Conservation (phyloP, 2,113 vertebrate genomes). For the Apodemus speciosus region DNA sequence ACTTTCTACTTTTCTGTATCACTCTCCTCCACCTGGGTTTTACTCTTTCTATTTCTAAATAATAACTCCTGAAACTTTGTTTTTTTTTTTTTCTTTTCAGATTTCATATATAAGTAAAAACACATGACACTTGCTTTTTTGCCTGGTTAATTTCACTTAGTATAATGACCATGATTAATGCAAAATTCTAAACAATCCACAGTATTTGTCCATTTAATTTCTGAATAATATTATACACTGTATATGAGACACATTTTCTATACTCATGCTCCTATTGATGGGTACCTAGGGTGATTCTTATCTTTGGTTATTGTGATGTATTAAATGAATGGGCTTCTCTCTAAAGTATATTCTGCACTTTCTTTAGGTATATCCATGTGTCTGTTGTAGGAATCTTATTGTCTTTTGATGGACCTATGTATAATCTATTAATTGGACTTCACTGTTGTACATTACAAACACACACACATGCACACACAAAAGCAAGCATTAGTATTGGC, state of each 20-base stretch:
- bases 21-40: not conserved
- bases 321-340: not conserved
- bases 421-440: no score
- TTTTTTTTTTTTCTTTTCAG: not conserved
- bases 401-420: no score
- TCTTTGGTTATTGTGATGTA: not conserved
- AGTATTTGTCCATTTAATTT: not conserved
- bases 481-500: no score
- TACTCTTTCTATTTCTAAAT: not conserved
- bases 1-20: not conserved
- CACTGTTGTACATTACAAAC: no score
- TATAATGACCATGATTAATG: no score
- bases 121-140: not conserved
- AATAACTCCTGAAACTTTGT: not conserved
- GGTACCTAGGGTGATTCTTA: not conserved
- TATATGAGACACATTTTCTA: not conserved
- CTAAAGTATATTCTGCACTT: not conserved
- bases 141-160: not conserved
- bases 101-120: not conserved
- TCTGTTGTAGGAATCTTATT: no score
- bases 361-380: not conserved
- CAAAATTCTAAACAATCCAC: not conserved
- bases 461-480: no score
- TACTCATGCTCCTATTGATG: not conserved
- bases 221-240: not conserved